A percentile compares a stretch with the other conserved stretches of the same genome.
Conservation (phyloP, 2,797 vertebrate genomes). For the Molothrus ater region DNA sequence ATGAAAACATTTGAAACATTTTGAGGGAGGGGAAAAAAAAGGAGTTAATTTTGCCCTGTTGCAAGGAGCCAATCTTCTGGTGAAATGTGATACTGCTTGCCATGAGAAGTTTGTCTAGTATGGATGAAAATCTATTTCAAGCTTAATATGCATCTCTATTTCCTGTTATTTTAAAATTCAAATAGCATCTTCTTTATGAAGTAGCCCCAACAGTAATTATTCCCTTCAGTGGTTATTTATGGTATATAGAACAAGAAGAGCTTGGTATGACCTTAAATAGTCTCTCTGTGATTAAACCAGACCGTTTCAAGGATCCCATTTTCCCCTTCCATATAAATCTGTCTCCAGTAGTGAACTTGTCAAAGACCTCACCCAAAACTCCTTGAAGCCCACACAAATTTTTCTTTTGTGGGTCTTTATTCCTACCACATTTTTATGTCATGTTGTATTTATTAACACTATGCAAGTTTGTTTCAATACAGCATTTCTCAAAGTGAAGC, state of each 20-base stretch:
- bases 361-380: background rate
- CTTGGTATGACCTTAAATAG: constrained; percentile 4
- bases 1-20: background rate
- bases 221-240: constrained; percentile 10
- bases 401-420: background rate
- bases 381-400: background rate
- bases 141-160: background rate
- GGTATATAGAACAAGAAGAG: background rate
- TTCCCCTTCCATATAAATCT: background rate
- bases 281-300: background rate
- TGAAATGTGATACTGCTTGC: background rate
- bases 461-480: background rate
- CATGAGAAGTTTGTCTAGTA: background rate
- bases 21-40: background rate
- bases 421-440: background rate
- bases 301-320: background rate
- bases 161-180: constrained; percentile 47
- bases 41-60: background rate
- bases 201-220: background rate
- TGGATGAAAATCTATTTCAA: background rate
- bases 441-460: background rate
- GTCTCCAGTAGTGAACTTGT: background rate
- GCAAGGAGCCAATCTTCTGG: background rate
- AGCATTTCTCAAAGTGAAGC: background rate
- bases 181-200: background rate